Evolutionary conservation across 2,888 invertebrate genomes (phyloP), one percentile per base, ranked within the genome.

Genomic region (Tipula confusa): DNA sequence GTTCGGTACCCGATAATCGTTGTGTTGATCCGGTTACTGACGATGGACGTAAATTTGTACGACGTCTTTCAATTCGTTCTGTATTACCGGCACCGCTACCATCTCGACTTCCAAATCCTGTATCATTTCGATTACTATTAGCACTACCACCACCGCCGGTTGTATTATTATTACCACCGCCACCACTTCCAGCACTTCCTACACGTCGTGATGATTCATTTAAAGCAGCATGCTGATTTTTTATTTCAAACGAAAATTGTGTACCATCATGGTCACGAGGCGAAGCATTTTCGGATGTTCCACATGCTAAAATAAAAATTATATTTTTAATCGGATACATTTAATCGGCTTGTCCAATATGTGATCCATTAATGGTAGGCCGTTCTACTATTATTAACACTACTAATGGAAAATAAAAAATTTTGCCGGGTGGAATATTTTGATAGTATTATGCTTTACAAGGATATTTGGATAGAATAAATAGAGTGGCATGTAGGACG

Each of bases 31-130:
- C 86, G 0, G 87, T 86, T 4, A 86, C 87, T 1, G 87, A 84
- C 28, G 87, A 85, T 1, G 88, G 87, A 9, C 89, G 86, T 38
- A 89, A 86, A 85, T 89, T 89, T 1, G 88, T 87, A 0, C 89
- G 87, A 5, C 89, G 87, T 83, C 87, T 87, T n/a, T 86, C 86
- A 43, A 86, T 84, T 85, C 86, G 84, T 31, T 84, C 84, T 5
- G 84, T 85, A 24, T 84, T 84, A 83, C 85, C 84, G 64, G 85
- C 84, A 9, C 84, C 84, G 83, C 84, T 84, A 31, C 85, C 84
- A 6, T 64, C 64, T 24, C 64, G 18, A 64, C 64, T 24, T 24
- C 64, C 84, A 64, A 64, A 84, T 0, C 85, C 84, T 48, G 84
- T 83, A 29, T 80, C 83, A 29, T 29, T 43, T 36, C 82, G 38